Evolutionary conservation across 2,113 vertebrate genomes (phyloP).

Genomic region (Callorhinus ursinus): DNA sequence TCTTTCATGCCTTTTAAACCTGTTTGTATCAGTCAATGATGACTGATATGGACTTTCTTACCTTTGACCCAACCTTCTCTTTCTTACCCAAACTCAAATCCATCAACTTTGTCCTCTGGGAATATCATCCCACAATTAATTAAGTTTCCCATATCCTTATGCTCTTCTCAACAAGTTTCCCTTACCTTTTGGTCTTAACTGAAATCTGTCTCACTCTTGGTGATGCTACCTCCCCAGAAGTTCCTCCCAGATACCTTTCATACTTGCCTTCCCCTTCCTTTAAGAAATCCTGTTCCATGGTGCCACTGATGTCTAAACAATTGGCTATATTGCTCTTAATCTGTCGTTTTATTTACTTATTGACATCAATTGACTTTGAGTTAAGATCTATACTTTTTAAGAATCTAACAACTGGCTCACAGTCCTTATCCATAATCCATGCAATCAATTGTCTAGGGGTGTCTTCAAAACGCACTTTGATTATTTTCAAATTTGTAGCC

Average conservation of each 20-base stretch:
- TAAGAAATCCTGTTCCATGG: not conserved
- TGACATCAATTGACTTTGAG: not conserved
- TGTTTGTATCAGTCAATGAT: not conserved
- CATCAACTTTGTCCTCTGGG: not conserved
- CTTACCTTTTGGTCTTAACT: not conserved
- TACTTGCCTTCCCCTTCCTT: not conserved
- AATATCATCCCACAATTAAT: not conserved
- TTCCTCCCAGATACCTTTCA: not conserved
- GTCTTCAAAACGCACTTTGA: not conserved
- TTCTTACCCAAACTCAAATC: not conserved
- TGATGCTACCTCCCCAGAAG: not conserved
- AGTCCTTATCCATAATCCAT: not conserved
- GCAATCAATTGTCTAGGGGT: not conserved
- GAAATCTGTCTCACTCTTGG: not conserved
- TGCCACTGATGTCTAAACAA: not conserved
- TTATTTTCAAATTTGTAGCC: not conserved
- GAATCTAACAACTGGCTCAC: not conserved
- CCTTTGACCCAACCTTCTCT: not conserved
- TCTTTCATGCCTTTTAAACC: not conserved
- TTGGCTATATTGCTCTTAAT: not conserved
- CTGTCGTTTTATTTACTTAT: not conserved
- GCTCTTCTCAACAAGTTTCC: not conserved
- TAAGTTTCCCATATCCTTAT: not conserved
- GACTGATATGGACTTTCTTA: not conserved
- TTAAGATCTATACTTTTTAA: not conserved